Evolutionary conservation across 2,888 invertebrate species (phyloP).

Genomic region (Epinotia demarniana): DNA sequence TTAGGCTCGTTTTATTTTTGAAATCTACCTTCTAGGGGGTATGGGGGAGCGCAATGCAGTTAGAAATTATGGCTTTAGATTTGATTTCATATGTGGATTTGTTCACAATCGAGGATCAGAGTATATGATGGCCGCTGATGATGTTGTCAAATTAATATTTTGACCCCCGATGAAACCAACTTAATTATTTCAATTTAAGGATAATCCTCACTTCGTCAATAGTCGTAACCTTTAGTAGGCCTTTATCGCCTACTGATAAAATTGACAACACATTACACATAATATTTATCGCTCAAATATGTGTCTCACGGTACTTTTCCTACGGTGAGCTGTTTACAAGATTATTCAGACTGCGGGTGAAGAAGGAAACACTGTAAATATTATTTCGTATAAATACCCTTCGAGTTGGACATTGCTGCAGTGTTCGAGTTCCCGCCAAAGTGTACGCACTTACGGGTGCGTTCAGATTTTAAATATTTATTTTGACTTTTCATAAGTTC

Average conservation of each 20-base stretch:
- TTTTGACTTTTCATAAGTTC: neutral
- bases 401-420: slow-evolving; percentile 29
- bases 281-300: neutral
- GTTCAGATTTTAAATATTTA: slow-evolving; percentile 34
- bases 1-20: no score
- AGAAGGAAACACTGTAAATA: slow-evolving; percentile 40
- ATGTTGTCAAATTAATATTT: no score
- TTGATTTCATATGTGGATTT: no score
- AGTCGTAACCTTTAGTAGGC: neutral
- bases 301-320: slow-evolving; percentile 38
- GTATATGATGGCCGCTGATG: no score
- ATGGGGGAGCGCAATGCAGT: no score
- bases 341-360: slow-evolving; percentile 35
- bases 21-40: no score
- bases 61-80: no score
- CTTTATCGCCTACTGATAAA: neutral
- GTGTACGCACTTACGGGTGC: slow-evolving; percentile 44
- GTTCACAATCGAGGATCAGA: no score
- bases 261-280: slow-evolving; percentile 1
- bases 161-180: no score
- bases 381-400: slow-evolving; percentile 35
- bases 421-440: slow-evolving; percentile 41
- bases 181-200: no score
- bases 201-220: no score
- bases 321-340: neutral